phyloP scores from a whole-genome alignment of 2,888 invertebrate genomes.

The Horisme vitalbata region DNA sequence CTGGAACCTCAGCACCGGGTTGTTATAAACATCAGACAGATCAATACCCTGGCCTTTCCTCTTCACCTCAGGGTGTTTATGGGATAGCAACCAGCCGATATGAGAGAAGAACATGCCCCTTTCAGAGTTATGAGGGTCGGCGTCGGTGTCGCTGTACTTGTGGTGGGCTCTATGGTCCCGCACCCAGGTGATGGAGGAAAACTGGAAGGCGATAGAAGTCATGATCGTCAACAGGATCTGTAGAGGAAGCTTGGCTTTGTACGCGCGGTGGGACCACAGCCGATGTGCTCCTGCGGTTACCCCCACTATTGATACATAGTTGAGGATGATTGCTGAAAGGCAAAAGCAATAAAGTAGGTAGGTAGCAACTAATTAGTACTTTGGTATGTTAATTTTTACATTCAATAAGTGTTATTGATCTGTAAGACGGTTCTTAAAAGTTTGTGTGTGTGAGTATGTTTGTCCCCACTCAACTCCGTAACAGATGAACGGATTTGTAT shows the following conservation, averaged over 20 bases:
- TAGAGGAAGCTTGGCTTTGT: constrained; percentile 42
- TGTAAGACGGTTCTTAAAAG: too few species aligned
- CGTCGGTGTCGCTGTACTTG: constrained; percentile 87
- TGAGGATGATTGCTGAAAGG: constrained; percentile 8
- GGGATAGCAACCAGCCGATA: constrained; percentile 90
- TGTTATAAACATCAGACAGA: constrained; percentile 86
- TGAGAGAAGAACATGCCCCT: constrained; percentile 93
- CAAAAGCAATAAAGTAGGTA: too few species aligned
- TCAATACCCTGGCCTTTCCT: constrained; percentile 87
- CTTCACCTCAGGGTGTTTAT: constrained; percentile 90
- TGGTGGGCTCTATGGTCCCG: constrained; percentile 72
- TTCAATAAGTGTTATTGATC: too few species aligned
- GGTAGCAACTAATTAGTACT: too few species aligned
- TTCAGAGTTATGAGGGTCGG: constrained; percentile 90
- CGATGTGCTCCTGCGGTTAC: constrained; percentile 46
- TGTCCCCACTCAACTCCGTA: too few species aligned
- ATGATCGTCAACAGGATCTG: constrained; percentile 38
- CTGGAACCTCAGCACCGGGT: constrained; percentile 88
- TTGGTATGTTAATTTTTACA: too few species aligned
- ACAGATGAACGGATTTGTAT: too few species aligned
- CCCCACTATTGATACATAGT: constrained; percentile 25
- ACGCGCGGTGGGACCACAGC: constrained; percentile 45
- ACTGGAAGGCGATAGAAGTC: constrained; percentile 47
- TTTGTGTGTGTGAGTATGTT: too few species aligned
- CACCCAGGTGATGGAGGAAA: constrained; percentile 60